These are phyloP conservation scores for Drosophila fuyamai DNA, from an alignment of 1,140 invertebrate species.

Conservation along the genomic window DNA sequence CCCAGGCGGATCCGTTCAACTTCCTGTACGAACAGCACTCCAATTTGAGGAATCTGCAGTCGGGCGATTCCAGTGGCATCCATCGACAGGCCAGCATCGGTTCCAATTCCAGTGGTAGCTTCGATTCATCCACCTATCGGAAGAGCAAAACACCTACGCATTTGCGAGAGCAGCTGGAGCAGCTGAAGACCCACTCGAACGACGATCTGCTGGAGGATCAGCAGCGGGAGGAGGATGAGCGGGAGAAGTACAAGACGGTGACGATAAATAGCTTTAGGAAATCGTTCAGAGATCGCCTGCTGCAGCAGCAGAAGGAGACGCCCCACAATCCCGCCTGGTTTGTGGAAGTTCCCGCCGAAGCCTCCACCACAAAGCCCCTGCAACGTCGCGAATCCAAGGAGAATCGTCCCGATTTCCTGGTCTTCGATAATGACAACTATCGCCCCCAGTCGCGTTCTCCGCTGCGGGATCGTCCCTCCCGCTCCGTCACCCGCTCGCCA, in stretches of 20 bases:
- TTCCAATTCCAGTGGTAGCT: conserved; percentile 64
- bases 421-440: conserved; percentile 82
- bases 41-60: conserved; percentile 45
- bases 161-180: conserved; percentile 72
- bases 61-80: conserved; percentile 8
- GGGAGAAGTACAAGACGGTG: conserved; percentile 79
- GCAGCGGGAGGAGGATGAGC: conserved; percentile 62
- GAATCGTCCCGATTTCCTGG: conserved; percentile 76
- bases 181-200: conserved; percentile 73
- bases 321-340: conserved; percentile 83
- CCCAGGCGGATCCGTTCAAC: conserved; percentile 79
- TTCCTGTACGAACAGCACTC: conserved; percentile 80
- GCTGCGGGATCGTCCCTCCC: conserved; percentile 63
- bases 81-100: conserved; percentile 61
- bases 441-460: conserved; percentile 77
- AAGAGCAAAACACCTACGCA: conserved; percentile 73
- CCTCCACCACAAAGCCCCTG: background rate
- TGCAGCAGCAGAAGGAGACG: conserved; percentile 73
- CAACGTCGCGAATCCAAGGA: conserved; percentile 56
- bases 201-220: conserved; percentile 62
- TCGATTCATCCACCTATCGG: conserved; percentile 77
- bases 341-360: conserved; percentile 69
- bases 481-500: conserved; percentile 72
- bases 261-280: conserved; percentile 83
- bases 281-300: conserved; percentile 78